These are phyloP conservation scores for Sebastes fasciatus DNA, from an alignment of 2,113 vertebrate genomes.

Conservation along the genomic window DNA sequence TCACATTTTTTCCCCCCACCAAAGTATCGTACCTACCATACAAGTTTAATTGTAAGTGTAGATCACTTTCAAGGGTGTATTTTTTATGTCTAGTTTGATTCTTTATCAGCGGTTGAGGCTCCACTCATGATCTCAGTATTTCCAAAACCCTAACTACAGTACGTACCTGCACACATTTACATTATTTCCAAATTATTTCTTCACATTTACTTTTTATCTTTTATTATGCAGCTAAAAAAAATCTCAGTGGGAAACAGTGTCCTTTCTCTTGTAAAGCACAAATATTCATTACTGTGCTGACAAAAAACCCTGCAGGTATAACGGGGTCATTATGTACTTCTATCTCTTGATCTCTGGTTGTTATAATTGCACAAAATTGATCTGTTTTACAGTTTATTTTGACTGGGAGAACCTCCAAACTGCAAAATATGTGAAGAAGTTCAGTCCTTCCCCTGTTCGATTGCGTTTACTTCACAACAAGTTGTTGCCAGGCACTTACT, in stretches of 20 bases:
- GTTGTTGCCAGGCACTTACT: no score
- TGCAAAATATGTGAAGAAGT: no score
- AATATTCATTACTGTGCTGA: constrained; percentile 7
- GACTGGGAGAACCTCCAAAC: no score
- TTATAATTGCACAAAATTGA: no score
- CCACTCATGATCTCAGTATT: background rate
- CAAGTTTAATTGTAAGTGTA: constrained; percentile 20
- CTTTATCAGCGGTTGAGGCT: background rate
- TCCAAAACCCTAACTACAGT: background rate
- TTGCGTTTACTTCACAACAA: no score
- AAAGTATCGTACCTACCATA: constrained; percentile 7
- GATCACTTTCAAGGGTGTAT: constrained; percentile 1
- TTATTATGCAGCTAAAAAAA: background rate
- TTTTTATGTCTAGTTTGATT: background rate
- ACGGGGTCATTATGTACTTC: no score
- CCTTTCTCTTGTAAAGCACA: constrained; percentile 5
- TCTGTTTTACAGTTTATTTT: no score
- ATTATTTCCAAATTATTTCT: background rate
- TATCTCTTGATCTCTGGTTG: no score
- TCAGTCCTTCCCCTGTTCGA: no score
- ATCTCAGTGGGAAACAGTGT: background rate
- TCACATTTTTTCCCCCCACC: background rate
- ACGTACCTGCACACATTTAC: background rate
- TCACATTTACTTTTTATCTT: background rate
- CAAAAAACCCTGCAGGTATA: background rate